A percentile compares a stretch with the other conserved stretches of the same genome.
These are phyloP conservation scores for Desmophyllum pertusum DNA, from an alignment of 92 coral and sea anemone genomes.

Conservation along the genomic window DNA sequence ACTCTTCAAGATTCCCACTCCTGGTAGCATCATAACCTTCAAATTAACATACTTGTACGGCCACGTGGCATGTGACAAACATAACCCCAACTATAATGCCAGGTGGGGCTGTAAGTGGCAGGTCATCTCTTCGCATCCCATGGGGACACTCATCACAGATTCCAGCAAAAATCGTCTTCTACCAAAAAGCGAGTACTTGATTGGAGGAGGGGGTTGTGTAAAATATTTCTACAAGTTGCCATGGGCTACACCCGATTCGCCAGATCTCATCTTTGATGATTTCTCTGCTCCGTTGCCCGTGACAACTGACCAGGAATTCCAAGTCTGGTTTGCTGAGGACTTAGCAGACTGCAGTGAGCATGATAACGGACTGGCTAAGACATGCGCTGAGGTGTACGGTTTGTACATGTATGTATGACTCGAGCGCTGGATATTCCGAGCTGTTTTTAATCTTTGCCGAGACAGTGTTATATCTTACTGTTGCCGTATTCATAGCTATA, in stretches of 20 bases:
- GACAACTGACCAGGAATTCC: neutral
- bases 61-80: neutral
- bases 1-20: neutral
- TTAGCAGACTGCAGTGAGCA: neutral
- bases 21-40: conserved; percentile 10
- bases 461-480: too few species aligned
- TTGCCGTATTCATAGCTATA: too few species aligned
- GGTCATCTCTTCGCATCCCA: neutral
- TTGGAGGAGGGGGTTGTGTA: neutral
- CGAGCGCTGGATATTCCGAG: too few species aligned
- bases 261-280: conserved; percentile 12
- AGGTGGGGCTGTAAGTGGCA: conserved; percentile 16
- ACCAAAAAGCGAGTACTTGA: neutral
- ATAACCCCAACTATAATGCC: neutral
- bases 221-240: conserved; percentile 8
- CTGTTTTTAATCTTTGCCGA: too few species aligned
- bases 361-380: neutral
- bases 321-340: conserved; percentile 12
- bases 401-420: too few species aligned
- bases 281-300: neutral
- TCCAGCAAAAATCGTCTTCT: neutral
- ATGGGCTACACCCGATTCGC: neutral
- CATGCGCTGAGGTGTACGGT: conserved; percentile 14
- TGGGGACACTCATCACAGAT: conserved; percentile 11
- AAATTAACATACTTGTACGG: conserved; percentile 12